Percentiles rank a stretch among this genome's conserved stretches.
Conservation (phyloP, 2,888 invertebrate species). For the Thumatha senex region DNA sequence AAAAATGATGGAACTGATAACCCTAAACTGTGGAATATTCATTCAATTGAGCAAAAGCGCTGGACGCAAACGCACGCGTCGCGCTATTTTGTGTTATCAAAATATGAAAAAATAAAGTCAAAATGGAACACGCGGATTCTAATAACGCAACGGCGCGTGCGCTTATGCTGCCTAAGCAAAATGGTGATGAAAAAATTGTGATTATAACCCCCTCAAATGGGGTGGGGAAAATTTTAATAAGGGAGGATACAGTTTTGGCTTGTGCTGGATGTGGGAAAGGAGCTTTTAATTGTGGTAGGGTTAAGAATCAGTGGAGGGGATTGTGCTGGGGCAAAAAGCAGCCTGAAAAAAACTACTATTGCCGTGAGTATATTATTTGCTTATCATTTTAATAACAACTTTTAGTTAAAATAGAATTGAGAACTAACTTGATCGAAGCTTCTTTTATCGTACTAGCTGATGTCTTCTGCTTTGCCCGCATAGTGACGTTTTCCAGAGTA, state of each 20-base stretch:
- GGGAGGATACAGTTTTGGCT: conserved; percentile 70
- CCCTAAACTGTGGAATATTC: conserved; percentile 12
- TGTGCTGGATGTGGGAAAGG: conserved; percentile 67
- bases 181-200: conserved; percentile 48
- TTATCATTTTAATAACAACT: neutral
- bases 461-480: too few relatives aligned
- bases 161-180: conserved; percentile 50
- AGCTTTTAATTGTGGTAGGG: conserved; percentile 65
- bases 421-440: too few relatives aligned
- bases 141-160: conserved; percentile 44
- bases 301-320: conserved; percentile 68
- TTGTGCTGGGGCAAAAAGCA: conserved; percentile 70
- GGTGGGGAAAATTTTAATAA: conserved; percentile 59
- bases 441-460: too few relatives aligned
- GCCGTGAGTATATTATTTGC: conserved; percentile 54
- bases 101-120: conserved; percentile 18
- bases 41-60: conserved; percentile 13
- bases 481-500: too few relatives aligned
- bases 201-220: conserved; percentile 46
- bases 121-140: conserved; percentile 47
- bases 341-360: conserved; percentile 68
- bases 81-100: conserved; percentile 8
- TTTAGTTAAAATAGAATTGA: neutral
- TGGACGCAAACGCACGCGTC: conserved; percentile 1
- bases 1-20: conserved; percentile 29